Evolutionary conservation across 2,797 vertebrate genomes (phyloP).

Genomic region (Tauraco hartlaubi): DNA sequence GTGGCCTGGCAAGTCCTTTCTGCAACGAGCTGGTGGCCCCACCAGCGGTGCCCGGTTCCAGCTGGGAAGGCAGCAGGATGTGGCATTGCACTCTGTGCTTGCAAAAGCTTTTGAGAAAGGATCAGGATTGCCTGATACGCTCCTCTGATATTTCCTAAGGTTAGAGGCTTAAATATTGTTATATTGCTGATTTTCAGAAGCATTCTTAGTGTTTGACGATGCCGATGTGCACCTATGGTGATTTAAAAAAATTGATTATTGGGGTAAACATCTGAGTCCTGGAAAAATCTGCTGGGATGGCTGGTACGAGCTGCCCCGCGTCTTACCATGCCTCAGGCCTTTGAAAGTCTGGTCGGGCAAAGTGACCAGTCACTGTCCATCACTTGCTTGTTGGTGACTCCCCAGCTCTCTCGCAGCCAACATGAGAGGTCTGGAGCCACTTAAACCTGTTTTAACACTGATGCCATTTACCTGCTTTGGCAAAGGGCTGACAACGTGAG

Average conservation of each 20-base stretch:
- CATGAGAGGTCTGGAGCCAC: rapidly evolving
- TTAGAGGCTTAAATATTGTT: neutral
- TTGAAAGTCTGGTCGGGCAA: neutral
- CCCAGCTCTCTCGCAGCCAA: neutral
- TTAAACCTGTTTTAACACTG: neutral
- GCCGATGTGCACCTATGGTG: rapidly evolving
- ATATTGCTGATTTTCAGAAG: neutral
- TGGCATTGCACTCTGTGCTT: rapidly evolving
- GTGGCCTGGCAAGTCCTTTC: neutral
- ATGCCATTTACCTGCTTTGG: rapidly evolving
- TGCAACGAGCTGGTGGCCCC: neutral
- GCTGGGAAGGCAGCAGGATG: neutral
- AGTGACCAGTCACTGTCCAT: neutral
- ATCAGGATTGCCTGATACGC: neutral
- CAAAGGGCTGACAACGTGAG: neutral
- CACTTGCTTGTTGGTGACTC: neutral
- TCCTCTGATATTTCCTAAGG: neutral
- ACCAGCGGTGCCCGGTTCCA: neutral
- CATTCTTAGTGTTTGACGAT: neutral
- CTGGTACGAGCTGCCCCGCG: neutral
- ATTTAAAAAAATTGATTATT: neutral
- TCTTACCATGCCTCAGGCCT: neutral
- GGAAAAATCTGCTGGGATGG: rapidly evolving
- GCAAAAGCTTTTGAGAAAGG: neutral
- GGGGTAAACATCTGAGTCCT: neutral